Base-by-base conservation (phyloP, 2,113 vertebrate genomes). In the Ceyx melanurus region DNA sequence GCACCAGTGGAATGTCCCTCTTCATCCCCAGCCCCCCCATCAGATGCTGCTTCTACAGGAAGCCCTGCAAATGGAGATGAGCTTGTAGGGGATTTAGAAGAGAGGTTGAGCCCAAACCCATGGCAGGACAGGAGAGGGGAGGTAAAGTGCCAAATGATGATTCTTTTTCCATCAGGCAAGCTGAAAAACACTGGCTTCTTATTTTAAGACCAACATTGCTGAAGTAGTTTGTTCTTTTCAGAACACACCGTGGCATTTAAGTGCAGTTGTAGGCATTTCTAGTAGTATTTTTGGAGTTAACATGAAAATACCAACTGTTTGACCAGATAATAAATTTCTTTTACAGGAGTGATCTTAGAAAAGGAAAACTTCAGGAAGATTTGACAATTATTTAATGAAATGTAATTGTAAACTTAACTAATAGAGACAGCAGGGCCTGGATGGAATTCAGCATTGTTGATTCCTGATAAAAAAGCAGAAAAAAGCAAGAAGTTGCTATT, bases 101-200 rank as follows among this genome's bases (percentile, higher is more conserved):
- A 99, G 45, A 96, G 98, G 26, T 91, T 98, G 95, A 99, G 99
- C 94, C 99, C 99, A 56, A 98, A 98, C 83, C 98, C 98, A 0
- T 99, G 99, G 99, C 99, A 99, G 88, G 99, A 99, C 90, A 98
- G 98, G 95, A 98, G 98, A 91, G 98, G 98, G 62, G 99, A 99
- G 98, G 99, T 99, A 95, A 96, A 91, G 20, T 46, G 16, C 84
- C 23, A 23, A 13, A 11, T 31, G 2, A 10, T 22, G 22, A 50
- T 50, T 46, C 15, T 54, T 79, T 75, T 83, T 73, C 10, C 16
- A 13, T 56, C 23, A 10, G 2, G 74, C 64, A 91, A 74, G 14
- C 43, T 90, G 64, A 54, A 58, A 88, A 58, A 31, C 33, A 64
- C 3, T 50, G 14, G 35, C 54, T 31, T 1, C 2, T 35, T 62